Conservation (phyloP, 2,888 invertebrate species). For the Catotricha subobsoleta region DNA sequence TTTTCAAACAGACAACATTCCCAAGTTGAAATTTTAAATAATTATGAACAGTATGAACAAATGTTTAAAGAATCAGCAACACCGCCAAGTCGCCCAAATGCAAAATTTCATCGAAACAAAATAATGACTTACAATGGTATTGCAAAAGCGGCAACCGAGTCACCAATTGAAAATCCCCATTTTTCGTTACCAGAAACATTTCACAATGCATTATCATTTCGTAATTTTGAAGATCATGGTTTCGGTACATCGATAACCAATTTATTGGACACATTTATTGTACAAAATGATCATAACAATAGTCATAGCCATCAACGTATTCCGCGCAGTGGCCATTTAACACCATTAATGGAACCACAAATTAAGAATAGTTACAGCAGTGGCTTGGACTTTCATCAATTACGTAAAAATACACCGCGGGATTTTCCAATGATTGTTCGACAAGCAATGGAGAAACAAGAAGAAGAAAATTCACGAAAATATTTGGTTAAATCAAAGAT, state of each 20-base stretch:
- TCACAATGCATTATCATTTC: slow-evolving; percentile 5
- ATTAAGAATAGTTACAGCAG: not conserved
- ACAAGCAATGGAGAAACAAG: slow-evolving; percentile 10
- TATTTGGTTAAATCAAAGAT: not conserved
- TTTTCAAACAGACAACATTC: slow-evolving; percentile 10
- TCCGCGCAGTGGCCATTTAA: slow-evolving; percentile 1
- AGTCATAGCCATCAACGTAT: slow-evolving; percentile 4
- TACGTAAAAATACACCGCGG: slow-evolving; percentile 9
- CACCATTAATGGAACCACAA: not conserved
- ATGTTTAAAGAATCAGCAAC: slow-evolving; percentile 5
- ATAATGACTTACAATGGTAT: slow-evolving; percentile 1
- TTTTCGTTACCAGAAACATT: slow-evolving; percentile 4
- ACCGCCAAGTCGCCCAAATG: slow-evolving; percentile 4
- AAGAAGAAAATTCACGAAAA: slow-evolving; percentile 5
- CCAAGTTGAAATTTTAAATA: slow-evolving; percentile 10
- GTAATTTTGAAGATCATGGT: slow-evolving; percentile 3
- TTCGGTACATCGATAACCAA: slow-evolving; percentile 1
- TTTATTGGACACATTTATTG: slow-evolving; percentile 3
- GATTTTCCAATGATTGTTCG: slow-evolving; percentile 12
- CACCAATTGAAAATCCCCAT: slow-evolving; percentile 3
- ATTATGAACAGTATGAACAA: slow-evolving; percentile 11
- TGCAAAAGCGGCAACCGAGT: slow-evolving; percentile 1
- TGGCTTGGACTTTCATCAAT: no score
- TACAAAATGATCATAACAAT: slow-evolving; percentile 4
- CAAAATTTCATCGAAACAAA: not conserved